phyloP scores from a whole-genome alignment of 2,888 invertebrate genomes.

The Rhingia rostrata region DNA sequence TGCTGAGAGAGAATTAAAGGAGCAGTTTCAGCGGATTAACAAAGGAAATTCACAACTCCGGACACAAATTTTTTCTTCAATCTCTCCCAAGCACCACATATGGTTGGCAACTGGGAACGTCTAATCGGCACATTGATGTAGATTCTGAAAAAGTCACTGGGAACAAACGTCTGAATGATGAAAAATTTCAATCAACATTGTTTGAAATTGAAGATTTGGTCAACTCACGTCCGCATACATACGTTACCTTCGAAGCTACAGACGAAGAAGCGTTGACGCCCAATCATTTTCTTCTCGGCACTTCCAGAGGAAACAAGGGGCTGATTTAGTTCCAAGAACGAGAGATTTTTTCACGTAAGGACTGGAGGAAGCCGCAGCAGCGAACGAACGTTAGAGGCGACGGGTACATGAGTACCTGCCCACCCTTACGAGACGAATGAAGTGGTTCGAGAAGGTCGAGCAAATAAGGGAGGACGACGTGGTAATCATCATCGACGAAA shows the following conservation, averaged over 20 bases:
- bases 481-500: conserved; percentile 60
- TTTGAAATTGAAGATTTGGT: conserved; percentile 44
- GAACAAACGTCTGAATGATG: conserved; percentile 25
- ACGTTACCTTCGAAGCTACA: conserved; percentile 18
- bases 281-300: conserved; percentile 69
- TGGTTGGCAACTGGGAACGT: conserved; percentile 60
- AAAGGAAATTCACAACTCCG: conserved; percentile 11
- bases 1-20: too few species aligned
- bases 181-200: conserved; percentile 29
- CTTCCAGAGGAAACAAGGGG: conserved; percentile 17
- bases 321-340: conserved; percentile 4
- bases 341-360: conserved; percentile 9
- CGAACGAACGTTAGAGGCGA: conserved; percentile 25
- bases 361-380: conserved; percentile 10
- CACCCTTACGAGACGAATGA: conserved; percentile 17
- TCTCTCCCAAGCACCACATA: conserved; percentile 70
- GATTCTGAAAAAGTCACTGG: not conserved
- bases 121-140: conserved; percentile 6
- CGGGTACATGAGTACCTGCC: conserved; percentile 25
- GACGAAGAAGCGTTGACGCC: conserved; percentile 68
- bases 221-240: conserved; percentile 50
- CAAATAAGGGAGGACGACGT: conserved; percentile 48
- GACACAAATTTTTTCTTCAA: conserved; percentile 67
- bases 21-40: too few species aligned
- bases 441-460: conserved; percentile 18